Evolutionary conservation across 1,140 invertebrate species (phyloP), one percentile per base, ranked within the genome.

Genomic region (Lethocerus indicus): DNA sequence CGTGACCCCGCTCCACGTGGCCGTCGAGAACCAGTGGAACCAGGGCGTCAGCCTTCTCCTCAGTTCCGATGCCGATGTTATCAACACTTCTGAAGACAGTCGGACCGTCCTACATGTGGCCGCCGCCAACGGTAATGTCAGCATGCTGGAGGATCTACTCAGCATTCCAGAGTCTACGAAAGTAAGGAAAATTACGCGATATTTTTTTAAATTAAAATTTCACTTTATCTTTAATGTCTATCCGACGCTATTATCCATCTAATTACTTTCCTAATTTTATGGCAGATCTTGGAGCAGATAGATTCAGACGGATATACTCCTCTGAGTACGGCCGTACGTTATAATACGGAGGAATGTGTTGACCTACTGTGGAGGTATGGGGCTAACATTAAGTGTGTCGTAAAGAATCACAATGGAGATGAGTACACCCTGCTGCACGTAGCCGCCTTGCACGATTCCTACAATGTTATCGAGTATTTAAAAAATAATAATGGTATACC

Each of bases 1-100:
- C 20, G 75, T 81, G 14, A 24, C 25, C 9, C 72, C 83, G 0
- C 64, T 90, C 6, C 83, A 88, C 64, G 87, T 87, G 59, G 84
- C 87, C 1, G 75, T 78, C 7, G 72, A 73, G 56, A 75, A 75
- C 54, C 72, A 62, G 1, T 71, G 70, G 70, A 63, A 61, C 20
- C 55, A 63, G 1, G 69, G 70, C 21, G 75, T 81, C 0, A 65
- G 68, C 13, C 58, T 81, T 14, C 67, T 85, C 5, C 60, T 87
- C 3, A 73, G 79, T 57, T 70, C 74, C 55, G 79, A 77, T 18
- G 79, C 79, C 41, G 71, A 81, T 60, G 67, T 81, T 2, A 77
- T 76, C 54, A 64, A 69, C 14, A 68, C 67, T 49, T 77, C 78
- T 54, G 71, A 76, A 35, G 71, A 76, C 18, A 71, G 70, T 13